Base-by-base conservation (phyloP, 2,797 vertebrate genomes). In the Chelmon rostratus region DNA sequence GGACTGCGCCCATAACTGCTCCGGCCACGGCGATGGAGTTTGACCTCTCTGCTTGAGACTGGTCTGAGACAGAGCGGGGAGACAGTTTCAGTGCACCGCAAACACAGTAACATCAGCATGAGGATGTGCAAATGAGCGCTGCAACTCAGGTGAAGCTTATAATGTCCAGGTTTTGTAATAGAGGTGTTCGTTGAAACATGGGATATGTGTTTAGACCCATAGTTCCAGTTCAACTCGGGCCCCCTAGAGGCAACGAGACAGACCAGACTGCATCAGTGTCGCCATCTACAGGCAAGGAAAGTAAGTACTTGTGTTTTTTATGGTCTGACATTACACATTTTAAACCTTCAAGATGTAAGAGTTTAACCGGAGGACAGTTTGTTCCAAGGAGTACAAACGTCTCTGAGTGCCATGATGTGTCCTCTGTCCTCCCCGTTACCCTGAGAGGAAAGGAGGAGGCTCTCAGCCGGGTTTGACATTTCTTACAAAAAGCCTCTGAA, bases 1-100 rank as follows among this genome's bases (percentile, higher is more conserved):
- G 96, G 88, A 98, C 96, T 23, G 97, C 97, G 57, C 97, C 97
- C 94, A 99, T 98, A 82, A 98, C 95, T 35, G 97, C 97, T 85
- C 97, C 97, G 46, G 96, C 97, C 89, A 98, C 96, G 0, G 96
- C 96, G 89, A 98, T 94, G 76, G 97, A 96, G 87, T 96, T 97
- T 44, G 96, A 96, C 93, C 96, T 96, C 92, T 97, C 90, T 3
- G 89, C 96, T 88, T 93, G 95, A 73, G 97, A 97, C 90, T 96
- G 91, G 93, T 97, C 98, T 99, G 95, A 66, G 94, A 95, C 78
- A 89, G 84, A 93, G 70, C 0, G 54, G 52, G 77, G 64, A 74
- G 23, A 89, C 7, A n/a, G 28, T 38, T 42, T 75, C 53, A 82
- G 50, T 53, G 62, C 19, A 47, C 25, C 61, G 73, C 8, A 52